Conservation (phyloP, 2,888 invertebrate species). For the Calliopum simillimum region DNA sequence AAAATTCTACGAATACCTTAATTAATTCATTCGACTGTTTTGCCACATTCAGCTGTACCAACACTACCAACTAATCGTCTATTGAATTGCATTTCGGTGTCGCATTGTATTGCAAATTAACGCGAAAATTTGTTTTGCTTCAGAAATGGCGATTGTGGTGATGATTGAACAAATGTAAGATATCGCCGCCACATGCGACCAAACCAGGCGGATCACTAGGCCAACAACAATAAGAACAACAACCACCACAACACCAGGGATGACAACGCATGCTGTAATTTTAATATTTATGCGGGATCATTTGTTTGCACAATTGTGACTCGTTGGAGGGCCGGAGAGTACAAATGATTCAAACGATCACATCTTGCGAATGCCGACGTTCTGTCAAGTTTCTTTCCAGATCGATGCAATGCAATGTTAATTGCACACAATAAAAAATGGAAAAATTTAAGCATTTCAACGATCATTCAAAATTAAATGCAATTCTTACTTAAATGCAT, state of each 20-base stretch:
- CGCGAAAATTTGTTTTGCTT: conserved; percentile 26
- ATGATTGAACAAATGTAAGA: conserved; percentile 26
- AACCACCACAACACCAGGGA: not conserved
- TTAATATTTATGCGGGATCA: conserved; percentile 32
- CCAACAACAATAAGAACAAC: too few relatives aligned
- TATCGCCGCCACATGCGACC: conserved; percentile 18
- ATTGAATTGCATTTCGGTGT: conserved; percentile 15
- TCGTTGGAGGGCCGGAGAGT: too few relatives aligned
- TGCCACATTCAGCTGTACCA: not conserved
- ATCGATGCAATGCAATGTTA: conserved; percentile 23
- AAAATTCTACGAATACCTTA: too few relatives aligned
- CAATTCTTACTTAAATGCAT: not conserved
- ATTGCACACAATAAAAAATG: not conserved
- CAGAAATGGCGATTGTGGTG: conserved; percentile 22
- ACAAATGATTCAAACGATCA: too few relatives aligned
- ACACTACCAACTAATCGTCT: conserved; percentile 1
- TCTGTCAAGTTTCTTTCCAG: conserved; percentile 17
- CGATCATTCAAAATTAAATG: not conserved
- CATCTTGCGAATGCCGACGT: not conserved
- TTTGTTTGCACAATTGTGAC: conserved; percentile 23
- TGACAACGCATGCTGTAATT: conserved; percentile 21
- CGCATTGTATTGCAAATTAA: conserved; percentile 27
- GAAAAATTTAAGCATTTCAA: conserved; percentile 15
- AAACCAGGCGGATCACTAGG: not conserved
- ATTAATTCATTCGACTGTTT: conserved; percentile 3